These are phyloP conservation scores for Callimorpha dominula DNA, from an alignment of 2,888 invertebrate genomes.

Conservation along the genomic window DNA sequence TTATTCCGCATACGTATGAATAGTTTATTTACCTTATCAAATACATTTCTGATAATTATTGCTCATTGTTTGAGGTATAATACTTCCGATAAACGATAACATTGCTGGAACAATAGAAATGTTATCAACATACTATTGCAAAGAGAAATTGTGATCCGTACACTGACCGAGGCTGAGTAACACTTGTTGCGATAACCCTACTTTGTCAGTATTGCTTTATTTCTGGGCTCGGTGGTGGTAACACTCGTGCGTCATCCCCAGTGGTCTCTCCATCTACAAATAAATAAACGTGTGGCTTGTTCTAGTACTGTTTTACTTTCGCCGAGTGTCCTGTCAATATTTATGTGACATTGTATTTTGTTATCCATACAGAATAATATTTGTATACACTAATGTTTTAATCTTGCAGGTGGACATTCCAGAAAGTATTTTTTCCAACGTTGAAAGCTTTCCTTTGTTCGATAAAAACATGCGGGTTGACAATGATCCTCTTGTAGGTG, in stretches of 20 bases:
- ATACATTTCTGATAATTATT: conserved; percentile 46
- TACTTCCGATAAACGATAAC: conserved; percentile 57
- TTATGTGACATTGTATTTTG: conserved; percentile 14
- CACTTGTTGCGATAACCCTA: conserved; percentile 72
- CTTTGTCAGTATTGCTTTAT: conserved; percentile 74
- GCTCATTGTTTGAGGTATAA: conserved; percentile 52
- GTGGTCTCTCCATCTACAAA: conserved; percentile 76
- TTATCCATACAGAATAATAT: background rate
- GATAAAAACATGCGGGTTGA: conserved; percentile 35
- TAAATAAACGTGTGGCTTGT: conserved; percentile 73
- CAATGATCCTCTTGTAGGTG: conserved; percentile 35
- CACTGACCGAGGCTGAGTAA: conserved; percentile 75
- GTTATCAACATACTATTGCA: conserved; percentile 70
- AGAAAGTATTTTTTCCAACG: conserved; percentile 24
- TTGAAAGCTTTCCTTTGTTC: conserved; percentile 32
- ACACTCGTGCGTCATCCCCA: conserved; percentile 81
- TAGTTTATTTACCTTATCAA: conserved; percentile 47
- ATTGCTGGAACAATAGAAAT: conserved; percentile 68
- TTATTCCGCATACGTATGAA: conserved; percentile 29
- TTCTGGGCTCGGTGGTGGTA: conserved; percentile 81
- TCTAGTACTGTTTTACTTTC: conserved; percentile 52
- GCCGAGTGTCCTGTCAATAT: conserved; percentile 42
- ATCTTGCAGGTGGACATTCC: conserved; percentile 7
- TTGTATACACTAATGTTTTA: background rate
- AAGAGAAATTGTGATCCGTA: conserved; percentile 67